Base-by-base conservation (phyloP, 37 sponge, comb jelly and placozoan species). In the Bolinopsis microptera region DNA sequence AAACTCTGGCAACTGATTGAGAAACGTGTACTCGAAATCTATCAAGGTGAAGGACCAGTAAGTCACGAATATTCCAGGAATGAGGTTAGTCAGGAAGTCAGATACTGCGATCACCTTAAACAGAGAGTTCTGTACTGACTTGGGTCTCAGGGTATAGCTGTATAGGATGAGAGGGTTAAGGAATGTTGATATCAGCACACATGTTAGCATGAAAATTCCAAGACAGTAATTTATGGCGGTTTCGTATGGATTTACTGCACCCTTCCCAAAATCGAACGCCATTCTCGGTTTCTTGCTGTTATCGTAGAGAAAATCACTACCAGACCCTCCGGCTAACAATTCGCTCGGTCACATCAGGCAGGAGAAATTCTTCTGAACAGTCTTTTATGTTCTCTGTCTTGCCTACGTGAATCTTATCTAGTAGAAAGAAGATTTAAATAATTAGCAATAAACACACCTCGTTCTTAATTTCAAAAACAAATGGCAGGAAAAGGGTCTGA, bases 81-180 rank as follows among this genome's bases (percentile, higher is more conserved):
- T 38, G 48, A 86, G 36, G 90, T 86, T 86, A 8, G 90, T 86
- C 27, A 86, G 27, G 90, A 86, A 86, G 48, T 86, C 90, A n/a
- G 90, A 41, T n/a, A 86, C 90, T 23, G 90, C 90, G n/a, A 86
- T 86, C 30, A 86, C 90, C 39, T 86, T 86, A 48, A 86, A 86
- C 90, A 86, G 61, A 41, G 39, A 86, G 90, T 86, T 86, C 61
- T 86, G 90, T 24, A 86, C 36, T 1, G 90, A 36, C 90, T 86
- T 86, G 41, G 32, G 41, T 27, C 39, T 86, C 30, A 39, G 18
- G 41, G 90, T 86, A 48, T 86, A 86, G 90, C 61, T 41, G 90
- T 86, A 86, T 28, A 41, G 25, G 27, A 86, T 28, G 36, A 86
- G 90, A n/a, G 90, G 90, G 28, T 86, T 86, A 1, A 86, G 90